Conservation (phyloP, 2,888 invertebrate species). For the Osmoderma eremita region DNA sequence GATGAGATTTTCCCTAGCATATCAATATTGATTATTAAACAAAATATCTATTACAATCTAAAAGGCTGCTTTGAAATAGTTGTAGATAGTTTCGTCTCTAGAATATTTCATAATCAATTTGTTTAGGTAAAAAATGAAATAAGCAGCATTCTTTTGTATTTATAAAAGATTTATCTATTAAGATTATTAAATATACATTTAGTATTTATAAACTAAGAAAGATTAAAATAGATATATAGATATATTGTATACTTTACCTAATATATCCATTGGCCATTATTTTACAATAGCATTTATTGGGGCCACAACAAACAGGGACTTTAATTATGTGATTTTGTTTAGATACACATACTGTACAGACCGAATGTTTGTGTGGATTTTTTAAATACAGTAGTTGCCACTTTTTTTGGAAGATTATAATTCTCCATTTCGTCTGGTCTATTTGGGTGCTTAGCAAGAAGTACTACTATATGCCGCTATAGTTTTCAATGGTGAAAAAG, state of each 20-base stretch:
- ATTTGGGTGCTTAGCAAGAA: slow-evolving; percentile 37
- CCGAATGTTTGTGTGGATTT: slow-evolving; percentile 24
- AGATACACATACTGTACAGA: slow-evolving; percentile 12
- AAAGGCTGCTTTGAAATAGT: slow-evolving; percentile 11
- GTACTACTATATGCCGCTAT: slow-evolving; percentile 9
- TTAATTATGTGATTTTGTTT: slow-evolving; percentile 25
- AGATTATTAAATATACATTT: slow-evolving; percentile 22
- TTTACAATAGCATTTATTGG: slow-evolving; percentile 37
- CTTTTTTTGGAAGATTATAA: slow-evolving; percentile 36
- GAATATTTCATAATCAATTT: not conserved
- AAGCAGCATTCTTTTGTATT: slow-evolving; percentile 4
- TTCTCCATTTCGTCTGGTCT: slow-evolving; percentile 35
- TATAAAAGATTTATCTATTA: slow-evolving; percentile 16
- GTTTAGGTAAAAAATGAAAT: not conserved
- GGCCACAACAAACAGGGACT: slow-evolving; percentile 38
- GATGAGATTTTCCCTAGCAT: not conserved
- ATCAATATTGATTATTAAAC: slow-evolving; percentile 1
- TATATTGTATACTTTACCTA: slow-evolving; percentile 42
- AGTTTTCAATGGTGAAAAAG: slow-evolving; percentile 26
- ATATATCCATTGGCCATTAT: slow-evolving; percentile 38
- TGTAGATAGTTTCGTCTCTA: not conserved
- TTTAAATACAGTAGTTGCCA: slow-evolving; percentile 33
- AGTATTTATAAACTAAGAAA: slow-evolving; percentile 31
- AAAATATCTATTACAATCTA: slow-evolving; percentile 3
- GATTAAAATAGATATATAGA: slow-evolving; percentile 33